Percentiles rank a stretch among this genome's conserved stretches.
Conservation (phyloP, 2,888 invertebrate genomes). For the Thecocarcelia acutangulata region DNA sequence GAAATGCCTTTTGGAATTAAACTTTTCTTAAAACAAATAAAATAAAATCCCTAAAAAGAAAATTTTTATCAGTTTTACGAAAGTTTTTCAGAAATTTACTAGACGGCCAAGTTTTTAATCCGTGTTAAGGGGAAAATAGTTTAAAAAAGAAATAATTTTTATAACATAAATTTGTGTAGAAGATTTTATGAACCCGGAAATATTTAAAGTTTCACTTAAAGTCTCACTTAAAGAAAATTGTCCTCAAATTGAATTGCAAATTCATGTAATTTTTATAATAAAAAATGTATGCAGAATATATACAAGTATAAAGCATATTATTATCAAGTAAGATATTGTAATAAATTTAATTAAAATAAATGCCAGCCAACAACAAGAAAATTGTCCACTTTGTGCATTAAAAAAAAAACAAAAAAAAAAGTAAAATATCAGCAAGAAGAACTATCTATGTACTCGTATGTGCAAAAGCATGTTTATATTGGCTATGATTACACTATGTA, state of each 20-base stretch:
- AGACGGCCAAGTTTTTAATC: background rate
- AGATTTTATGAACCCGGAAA: background rate
- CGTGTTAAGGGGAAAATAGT: background rate
- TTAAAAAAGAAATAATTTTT: background rate
- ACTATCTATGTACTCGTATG: background rate
- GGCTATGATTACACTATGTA: too few species aligned
- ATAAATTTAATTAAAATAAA: constrained; percentile 37
- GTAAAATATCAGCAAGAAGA: background rate
- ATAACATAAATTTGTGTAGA: background rate
- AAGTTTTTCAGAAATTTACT: constrained; percentile 4
- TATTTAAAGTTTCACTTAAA: background rate
- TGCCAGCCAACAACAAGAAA: constrained; percentile 1
- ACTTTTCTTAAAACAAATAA: constrained; percentile 15
- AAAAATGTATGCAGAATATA: constrained; percentile 5
- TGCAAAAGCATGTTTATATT: too few species aligned
- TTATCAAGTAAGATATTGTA: background rate
- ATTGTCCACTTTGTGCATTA: constrained; percentile 15
- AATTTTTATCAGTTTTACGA: constrained; percentile 37
- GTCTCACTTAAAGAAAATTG: background rate
- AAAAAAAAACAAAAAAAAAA: background rate
- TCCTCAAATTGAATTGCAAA: constrained; percentile 35
- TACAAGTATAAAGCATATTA: background rate
- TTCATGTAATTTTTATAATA: background rate
- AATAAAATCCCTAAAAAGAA: background rate
- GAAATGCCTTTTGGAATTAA: constrained; percentile 10